A percentile compares a stretch with the other conserved stretches of the same genome.
Conservation (phyloP, 2,888 invertebrate species). For the Drosophila quinaria region DNA sequence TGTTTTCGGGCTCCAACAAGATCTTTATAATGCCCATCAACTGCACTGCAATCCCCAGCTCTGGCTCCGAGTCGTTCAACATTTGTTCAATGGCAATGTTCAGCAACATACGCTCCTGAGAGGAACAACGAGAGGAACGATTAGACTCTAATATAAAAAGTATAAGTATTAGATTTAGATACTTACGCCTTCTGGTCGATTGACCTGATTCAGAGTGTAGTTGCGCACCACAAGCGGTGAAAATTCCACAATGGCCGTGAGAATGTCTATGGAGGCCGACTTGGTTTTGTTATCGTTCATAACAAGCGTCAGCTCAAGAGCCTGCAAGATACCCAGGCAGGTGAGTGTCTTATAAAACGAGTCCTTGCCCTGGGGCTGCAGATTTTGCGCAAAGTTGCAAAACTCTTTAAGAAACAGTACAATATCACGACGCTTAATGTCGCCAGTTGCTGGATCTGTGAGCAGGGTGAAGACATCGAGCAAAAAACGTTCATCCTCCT, state of each 20-base stretch:
- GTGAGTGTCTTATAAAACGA: constrained; percentile 98
- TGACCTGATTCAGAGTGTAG: constrained; percentile 96
- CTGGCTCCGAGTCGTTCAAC: constrained; percentile 98
- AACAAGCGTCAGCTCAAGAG: constrained; percentile 95
- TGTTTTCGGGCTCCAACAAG: constrained; percentile 98
- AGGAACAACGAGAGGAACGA: neutral
- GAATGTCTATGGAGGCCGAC: constrained; percentile 98
- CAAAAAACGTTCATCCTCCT: constrained; percentile 99
- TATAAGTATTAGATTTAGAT: neutral
- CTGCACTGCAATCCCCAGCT: constrained; percentile 98
- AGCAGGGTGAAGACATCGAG: constrained; percentile 97
- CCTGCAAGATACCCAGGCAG: constrained; percentile 94
- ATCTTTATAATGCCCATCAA: constrained; percentile 97
- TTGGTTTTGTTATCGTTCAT: constrained; percentile 97
- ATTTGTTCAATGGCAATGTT: constrained; percentile 99
- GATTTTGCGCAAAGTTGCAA: constrained; percentile 99
- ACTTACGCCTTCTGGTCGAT: constrained; percentile 93
- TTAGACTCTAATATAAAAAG: neutral
- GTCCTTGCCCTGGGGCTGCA: constrained; percentile 98
- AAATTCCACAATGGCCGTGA: constrained; percentile 99
- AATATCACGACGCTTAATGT: constrained; percentile 95
- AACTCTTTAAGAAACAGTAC: constrained; percentile 99
- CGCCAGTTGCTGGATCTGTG: constrained; percentile 94
- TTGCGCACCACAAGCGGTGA: constrained; percentile 99
- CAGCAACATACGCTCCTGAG: constrained; percentile 95